phyloP scores from a whole-genome alignment of 2,113 vertebrate species.

The Anolis sagrei region DNA sequence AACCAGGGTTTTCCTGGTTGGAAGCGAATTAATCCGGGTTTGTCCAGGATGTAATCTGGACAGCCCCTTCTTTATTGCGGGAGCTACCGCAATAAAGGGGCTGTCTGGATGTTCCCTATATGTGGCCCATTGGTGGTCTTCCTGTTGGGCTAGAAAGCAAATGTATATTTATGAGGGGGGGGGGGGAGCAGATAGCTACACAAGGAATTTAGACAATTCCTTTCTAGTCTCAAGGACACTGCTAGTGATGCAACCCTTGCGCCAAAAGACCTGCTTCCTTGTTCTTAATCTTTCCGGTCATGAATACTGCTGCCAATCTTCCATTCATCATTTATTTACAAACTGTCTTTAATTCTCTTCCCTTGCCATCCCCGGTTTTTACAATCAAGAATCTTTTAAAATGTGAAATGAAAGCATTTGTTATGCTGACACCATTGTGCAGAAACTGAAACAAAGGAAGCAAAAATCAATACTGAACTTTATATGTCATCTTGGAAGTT shows the following conservation, averaged over 20 bases:
- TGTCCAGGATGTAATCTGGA: no score
- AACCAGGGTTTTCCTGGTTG: no score
- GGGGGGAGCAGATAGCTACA: not conserved
- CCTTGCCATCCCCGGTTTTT: conserved; percentile 29
- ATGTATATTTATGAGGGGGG: not conserved
- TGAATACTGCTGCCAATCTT: conserved; percentile 51
- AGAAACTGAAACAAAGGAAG: conserved; percentile 52
- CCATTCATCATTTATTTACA: conserved; percentile 49
- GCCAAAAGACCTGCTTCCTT: not conserved
- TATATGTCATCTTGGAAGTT: conserved; percentile 35
- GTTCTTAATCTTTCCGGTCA: conserved; percentile 7
- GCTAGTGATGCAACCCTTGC: not conserved
- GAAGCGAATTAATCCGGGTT: no score
- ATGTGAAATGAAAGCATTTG: conserved; percentile 59
- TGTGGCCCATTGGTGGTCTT: no score
- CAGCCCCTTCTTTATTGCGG: no score
- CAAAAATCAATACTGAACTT: conserved; percentile 59
- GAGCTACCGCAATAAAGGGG: no score
- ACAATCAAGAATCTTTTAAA: conserved; percentile 55
- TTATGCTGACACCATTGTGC: conserved; percentile 41
- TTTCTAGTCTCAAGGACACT: conserved; percentile 1
- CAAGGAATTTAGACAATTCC: not conserved
- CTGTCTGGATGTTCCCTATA: no score
- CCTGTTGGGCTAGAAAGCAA: not conserved
- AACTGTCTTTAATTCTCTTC: conserved; percentile 38